These are phyloP conservation scores for Chaetodon auriga DNA, from an alignment of 2,113 vertebrate genomes.

Conservation along the genomic window DNA sequence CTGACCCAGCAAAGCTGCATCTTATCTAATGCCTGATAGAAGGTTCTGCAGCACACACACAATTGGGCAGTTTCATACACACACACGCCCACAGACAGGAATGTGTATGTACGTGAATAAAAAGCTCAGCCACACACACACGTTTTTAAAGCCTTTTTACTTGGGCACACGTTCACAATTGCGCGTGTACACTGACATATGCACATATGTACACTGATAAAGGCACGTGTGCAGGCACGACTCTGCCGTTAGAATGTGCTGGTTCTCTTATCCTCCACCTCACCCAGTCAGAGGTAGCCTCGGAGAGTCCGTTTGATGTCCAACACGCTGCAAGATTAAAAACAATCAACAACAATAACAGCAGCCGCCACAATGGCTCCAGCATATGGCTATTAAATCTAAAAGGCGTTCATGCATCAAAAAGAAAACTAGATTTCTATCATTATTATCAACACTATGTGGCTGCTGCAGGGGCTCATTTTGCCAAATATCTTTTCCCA, in stretches of 20 bases:
- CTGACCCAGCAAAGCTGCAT: slow-evolving; percentile 44
- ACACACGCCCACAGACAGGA: not conserved
- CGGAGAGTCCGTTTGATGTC: slow-evolving; percentile 66
- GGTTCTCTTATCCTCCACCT: slow-evolving; percentile 29
- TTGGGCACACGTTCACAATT: not conserved
- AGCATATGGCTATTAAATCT: slow-evolving; percentile 76
- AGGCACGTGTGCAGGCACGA: not conserved
- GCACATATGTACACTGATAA: not conserved
- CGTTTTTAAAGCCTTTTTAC: not conserved
- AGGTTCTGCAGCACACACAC: slow-evolving; percentile 30
- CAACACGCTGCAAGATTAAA: slow-evolving; percentile 66
- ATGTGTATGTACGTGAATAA: not conserved
- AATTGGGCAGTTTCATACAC: slow-evolving; percentile 10
- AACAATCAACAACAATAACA: slow-evolving; percentile 71
- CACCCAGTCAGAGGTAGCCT: slow-evolving; percentile 52
- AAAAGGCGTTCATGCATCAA: slow-evolving; percentile 74
- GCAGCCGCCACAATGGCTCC: slow-evolving; percentile 52
- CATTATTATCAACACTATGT: slow-evolving; percentile 71
- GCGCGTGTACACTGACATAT: not conserved
- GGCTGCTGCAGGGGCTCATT: slow-evolving; percentile 70
- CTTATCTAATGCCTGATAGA: slow-evolving; percentile 48
- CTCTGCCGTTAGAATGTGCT: not conserved
- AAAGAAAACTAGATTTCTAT: slow-evolving; percentile 74
- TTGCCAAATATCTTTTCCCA: slow-evolving; percentile 61
- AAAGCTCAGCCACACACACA: not conserved